phyloP scores from a whole-genome alignment of 2,888 invertebrate genomes.

The Lasioglossum marginatum region DNA sequence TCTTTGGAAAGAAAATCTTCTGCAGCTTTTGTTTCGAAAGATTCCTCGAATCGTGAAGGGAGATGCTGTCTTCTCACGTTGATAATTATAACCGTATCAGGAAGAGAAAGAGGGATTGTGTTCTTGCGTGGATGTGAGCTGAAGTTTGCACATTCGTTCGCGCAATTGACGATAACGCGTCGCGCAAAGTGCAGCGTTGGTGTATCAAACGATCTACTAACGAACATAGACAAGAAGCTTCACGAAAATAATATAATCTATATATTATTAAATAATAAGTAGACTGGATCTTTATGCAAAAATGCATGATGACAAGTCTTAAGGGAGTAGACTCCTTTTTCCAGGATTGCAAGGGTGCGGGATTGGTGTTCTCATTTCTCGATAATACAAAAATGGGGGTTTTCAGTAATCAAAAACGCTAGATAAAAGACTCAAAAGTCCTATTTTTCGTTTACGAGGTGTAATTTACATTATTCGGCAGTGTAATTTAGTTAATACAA shows the following conservation, averaged over 20 bases:
- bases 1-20: not conserved
- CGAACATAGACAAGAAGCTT: not conserved
- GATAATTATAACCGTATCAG: slow-evolving; percentile 57
- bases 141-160: slow-evolving; percentile 53
- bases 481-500: no score
- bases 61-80: slow-evolving; percentile 54
- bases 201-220: not conserved
- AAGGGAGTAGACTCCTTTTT: no score
- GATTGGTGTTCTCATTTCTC: no score
- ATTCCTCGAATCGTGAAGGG: not conserved
- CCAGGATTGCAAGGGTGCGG: no score
- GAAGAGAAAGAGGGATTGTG: slow-evolving; percentile 42
- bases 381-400: no score
- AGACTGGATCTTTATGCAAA: not conserved
- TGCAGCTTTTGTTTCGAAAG: not conserved
- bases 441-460: no score
- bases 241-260: not conserved
- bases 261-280: no score
- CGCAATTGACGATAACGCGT: slow-evolving; percentile 66
- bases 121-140: slow-evolving; percentile 46
- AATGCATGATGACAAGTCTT: not conserved
- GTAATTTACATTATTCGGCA: no score
- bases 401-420: no score
- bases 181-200: not conserved
- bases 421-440: no score